Base-by-base conservation (phyloP, 2,113 vertebrate species). In the Gopherus evgoodei region DNA sequence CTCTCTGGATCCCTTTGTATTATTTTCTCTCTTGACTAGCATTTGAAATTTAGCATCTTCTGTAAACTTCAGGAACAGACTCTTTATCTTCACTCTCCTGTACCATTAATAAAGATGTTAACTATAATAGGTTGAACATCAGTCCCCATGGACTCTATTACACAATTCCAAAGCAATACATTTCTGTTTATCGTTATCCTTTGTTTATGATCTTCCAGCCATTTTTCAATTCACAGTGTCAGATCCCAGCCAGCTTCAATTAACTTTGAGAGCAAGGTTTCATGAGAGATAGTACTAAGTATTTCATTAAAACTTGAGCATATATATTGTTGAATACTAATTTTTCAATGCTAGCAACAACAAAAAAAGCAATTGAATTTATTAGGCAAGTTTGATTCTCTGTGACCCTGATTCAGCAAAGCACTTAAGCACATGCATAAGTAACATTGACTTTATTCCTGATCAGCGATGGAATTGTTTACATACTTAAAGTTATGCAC, bases 31-130 rank as follows among this genome's bases (percentile, higher is more conserved):
- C 31, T 90, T 96, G 44, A 62, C 35, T 62, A 5, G 25, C 3
- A 22, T 89, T 89, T 93, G 31, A 91, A 96, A 87, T 86, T 31
- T 81, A 93, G 52, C 85, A 75, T 14, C n/a, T 35, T 44, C 50
- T 0, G 2, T 24, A 83, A 90, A 84, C 1, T 0, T 79, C 11
- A 91, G 65, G 93, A 83, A 87, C 16, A 38, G 75, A 29, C 65
- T 81, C 91, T 8, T 59, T 81, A 72, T 90, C 42, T 89, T 86
- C 42, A 84, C 49, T 69, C 13, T 72, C 91, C 59, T 88, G 4
- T 52, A 13, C 6, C 80, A 19, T 25, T 91, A 89, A 93, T 56
- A 21, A 82, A 83, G 53, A 88, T 87, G 38, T 83, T 91, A 65
- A 54, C 52, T 93, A 29, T 7, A n/a, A 27, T 4, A 1, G 1